These are phyloP conservation scores for Agrilus cyanescens DNA, from an alignment of 2,888 invertebrate species.

Conservation along the genomic window DNA sequence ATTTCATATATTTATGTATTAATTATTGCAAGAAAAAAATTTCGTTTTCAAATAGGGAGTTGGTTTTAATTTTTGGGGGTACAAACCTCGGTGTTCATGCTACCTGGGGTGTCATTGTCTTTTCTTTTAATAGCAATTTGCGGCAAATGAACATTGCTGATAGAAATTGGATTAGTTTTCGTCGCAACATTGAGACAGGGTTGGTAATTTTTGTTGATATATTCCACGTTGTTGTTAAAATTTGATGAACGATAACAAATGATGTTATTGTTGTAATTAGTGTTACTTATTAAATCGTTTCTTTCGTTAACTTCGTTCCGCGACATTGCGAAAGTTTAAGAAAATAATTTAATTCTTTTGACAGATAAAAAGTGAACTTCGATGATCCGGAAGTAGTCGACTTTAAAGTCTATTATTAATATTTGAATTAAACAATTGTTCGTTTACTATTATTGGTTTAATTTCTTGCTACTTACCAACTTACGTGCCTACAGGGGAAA, in stretches of 20 bases:
- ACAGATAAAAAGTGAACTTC: constrained; percentile 17
- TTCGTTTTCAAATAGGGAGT: too few species aligned
- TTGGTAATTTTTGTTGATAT: too few species aligned
- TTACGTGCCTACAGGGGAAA: too few species aligned
- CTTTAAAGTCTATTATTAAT: not conserved
- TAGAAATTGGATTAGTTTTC: too few species aligned
- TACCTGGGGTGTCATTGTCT: constrained; percentile 22
- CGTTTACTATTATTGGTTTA: too few species aligned
- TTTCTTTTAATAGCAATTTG: constrained; percentile 31
- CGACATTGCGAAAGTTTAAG: not conserved
- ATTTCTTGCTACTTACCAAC: too few species aligned
- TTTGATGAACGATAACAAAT: too few species aligned
- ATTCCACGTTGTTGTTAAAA: too few species aligned
- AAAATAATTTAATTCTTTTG: constrained; percentile 2
- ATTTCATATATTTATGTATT: constrained; percentile 9
- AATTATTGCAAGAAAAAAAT: too few species aligned
- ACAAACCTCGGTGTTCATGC: constrained; percentile 21
- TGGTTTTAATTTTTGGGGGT: not conserved
- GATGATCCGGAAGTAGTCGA: constrained; percentile 12
- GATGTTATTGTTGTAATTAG: not conserved
- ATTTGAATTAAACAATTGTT: too few species aligned
- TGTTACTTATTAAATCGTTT: constrained; percentile 12
- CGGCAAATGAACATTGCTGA: constrained; percentile 20
- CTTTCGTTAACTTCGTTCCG: constrained; percentile 5
- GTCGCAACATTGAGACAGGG: too few species aligned